A percentile compares a stretch with the other conserved stretches of the same genome.
These are phyloP conservation scores for Stichopus horrens DNA, from an alignment of 53 echinoderm and acorn worm species.

Conservation along the genomic window DNA sequence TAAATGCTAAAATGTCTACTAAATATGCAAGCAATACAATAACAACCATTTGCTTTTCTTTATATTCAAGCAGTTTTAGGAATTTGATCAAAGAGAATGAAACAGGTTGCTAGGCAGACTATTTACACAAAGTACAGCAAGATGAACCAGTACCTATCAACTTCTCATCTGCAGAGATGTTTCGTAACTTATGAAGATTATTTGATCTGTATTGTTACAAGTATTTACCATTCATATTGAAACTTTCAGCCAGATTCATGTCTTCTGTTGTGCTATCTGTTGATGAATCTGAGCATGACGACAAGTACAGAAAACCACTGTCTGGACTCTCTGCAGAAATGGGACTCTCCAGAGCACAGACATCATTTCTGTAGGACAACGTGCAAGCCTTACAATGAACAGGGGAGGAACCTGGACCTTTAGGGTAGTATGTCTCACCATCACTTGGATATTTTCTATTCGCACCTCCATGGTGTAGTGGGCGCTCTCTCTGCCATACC, in stretches of 20 bases:
- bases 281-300: constrained; percentile 90
- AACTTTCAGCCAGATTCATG: constrained; percentile 40
- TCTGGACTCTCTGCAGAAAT: constrained; percentile 51
- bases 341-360: constrained; percentile 44
- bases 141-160: too few species aligned
- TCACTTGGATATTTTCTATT: constrained; percentile 62
- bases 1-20: too few species aligned
- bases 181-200: background rate
- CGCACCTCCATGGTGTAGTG: constrained; percentile 80
- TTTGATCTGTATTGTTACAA: background rate
- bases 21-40: too few species aligned
- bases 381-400: constrained; percentile 79
- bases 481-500: constrained; percentile 84
- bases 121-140: too few species aligned
- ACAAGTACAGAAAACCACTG: constrained; percentile 70
- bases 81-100: too few species aligned
- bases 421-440: constrained; percentile 70
- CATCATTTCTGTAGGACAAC: constrained; percentile 41
- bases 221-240: constrained; percentile 31
- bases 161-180: too few species aligned
- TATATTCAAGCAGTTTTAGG: too few species aligned
- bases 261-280: constrained; percentile 66
- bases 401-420: constrained; percentile 82
- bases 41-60: too few species aligned
- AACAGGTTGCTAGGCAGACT: too few species aligned